Conservation (phyloP, 2,797 vertebrate genomes). For the Sebastes cheni region DNA sequence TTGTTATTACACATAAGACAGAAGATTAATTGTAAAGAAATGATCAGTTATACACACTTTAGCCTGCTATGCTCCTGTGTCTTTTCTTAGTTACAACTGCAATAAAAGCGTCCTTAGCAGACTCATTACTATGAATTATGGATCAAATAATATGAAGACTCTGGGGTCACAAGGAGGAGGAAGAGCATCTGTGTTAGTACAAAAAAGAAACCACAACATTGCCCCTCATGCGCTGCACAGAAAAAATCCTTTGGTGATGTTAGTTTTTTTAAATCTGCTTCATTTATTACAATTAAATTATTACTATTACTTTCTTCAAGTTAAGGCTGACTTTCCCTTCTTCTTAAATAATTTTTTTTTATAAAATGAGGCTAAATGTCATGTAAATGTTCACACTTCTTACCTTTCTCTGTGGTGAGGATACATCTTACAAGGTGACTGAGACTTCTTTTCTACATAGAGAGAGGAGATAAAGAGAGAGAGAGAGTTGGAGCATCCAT, state of each 20-base stretch:
- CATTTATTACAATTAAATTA: not conserved
- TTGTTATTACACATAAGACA: not conserved
- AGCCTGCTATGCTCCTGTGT: not conserved
- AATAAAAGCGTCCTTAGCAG: conserved; percentile 4
- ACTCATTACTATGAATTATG: conserved; percentile 19
- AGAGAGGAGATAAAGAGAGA: not conserved
- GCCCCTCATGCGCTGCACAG: conserved; percentile 14
- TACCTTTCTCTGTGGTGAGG: conserved; percentile 87
- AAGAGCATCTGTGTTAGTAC: not conserved
- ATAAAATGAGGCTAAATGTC: not conserved
- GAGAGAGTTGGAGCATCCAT: conserved; percentile 4
- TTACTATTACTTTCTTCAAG: not conserved
- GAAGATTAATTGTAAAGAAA: not conserved
- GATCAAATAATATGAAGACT: conserved; percentile 28
- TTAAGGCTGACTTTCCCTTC: not conserved
- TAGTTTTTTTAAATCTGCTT: not conserved
- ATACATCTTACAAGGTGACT: conserved; percentile 82
- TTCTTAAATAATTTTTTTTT: not conserved
- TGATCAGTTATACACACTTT: not conserved
- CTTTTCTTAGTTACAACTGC: not conserved
- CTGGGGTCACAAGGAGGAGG: not conserved
- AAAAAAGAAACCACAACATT: conserved; percentile 10
- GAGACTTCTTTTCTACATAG: conserved; percentile 70
- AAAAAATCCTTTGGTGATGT: not conserved
- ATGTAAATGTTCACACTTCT: conserved; percentile 10